phyloP scores from a whole-genome alignment of 2,113 vertebrate genomes.

The Takifugu flavidus region DNA sequence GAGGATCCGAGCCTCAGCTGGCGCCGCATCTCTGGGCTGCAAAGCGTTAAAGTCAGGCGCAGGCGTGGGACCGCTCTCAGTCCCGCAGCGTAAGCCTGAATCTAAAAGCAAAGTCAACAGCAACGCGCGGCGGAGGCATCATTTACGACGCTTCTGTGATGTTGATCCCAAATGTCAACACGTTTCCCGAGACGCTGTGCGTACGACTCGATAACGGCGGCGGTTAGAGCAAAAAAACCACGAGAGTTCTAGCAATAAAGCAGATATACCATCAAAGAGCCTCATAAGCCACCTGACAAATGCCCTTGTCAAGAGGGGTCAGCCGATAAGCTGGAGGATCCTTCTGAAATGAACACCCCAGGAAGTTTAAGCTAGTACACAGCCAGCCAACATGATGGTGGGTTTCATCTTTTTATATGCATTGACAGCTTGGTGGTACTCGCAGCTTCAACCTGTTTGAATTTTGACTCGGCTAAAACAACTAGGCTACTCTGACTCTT shows the following conservation, averaged over 20 bases:
- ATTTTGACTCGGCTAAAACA: no score
- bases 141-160: slow-evolving; percentile 66
- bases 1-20: slow-evolving; percentile 28
- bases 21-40: slow-evolving; percentile 17
- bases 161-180: slow-evolving; percentile 74
- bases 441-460: no score
- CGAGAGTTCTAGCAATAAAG: slow-evolving; percentile 41
- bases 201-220: slow-evolving; percentile 42
- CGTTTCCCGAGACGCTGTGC: slow-evolving; percentile 41
- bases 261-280: slow-evolving; percentile 48
- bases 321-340: slow-evolving; percentile 38
- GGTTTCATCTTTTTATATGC: neutral
- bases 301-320: slow-evolving; percentile 56
- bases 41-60: slow-evolving; percentile 41
- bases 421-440: neutral
- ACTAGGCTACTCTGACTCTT: no score
- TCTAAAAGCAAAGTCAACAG: slow-evolving; percentile 62
- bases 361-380: slow-evolving; percentile 32
- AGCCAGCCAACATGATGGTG: neutral
- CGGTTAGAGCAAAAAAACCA: slow-evolving; percentile 16
- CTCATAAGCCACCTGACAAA: slow-evolving; percentile 60
- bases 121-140: slow-evolving; percentile 52
- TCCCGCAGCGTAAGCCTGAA: slow-evolving; percentile 39
- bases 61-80: slow-evolving; percentile 32
- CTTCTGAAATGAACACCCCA: slow-evolving; percentile 50